These are phyloP conservation scores for Bambusicola thoracicus DNA, from an alignment of 2,113 vertebrate species.

Conservation along the genomic window DNA sequence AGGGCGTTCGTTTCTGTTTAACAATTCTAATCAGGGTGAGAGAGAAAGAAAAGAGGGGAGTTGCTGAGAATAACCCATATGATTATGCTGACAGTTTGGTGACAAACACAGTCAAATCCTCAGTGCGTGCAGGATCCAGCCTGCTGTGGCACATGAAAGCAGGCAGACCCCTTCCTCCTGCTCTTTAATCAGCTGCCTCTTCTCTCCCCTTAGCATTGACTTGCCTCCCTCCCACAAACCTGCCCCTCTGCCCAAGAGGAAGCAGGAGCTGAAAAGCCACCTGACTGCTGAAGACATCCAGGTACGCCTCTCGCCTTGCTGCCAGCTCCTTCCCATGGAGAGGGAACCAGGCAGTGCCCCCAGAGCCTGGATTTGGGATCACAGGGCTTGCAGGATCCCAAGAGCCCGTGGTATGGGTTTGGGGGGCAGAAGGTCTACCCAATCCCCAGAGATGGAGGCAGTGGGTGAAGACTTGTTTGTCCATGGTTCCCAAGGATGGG, in stretches of 20 bases:
- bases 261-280: slow-evolving; percentile 85
- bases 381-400: not conserved
- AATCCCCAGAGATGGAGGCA: not conserved
- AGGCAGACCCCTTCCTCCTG: not conserved
- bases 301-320: slow-evolving; percentile 68
- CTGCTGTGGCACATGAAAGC: not conserved
- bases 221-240: slow-evolving; percentile 87
- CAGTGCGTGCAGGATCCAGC: accelerated
- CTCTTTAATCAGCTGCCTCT: not conserved
- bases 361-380: not conserved
- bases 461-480: not conserved
- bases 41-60: not conserved
- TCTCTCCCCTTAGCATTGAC: slow-evolving; percentile 82
- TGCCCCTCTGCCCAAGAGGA: slow-evolving; percentile 85
- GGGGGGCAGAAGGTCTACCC: not conserved
- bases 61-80: not conserved
- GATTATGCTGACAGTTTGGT: not conserved
- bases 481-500: not conserved
- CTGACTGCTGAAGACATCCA: slow-evolving; percentile 89
- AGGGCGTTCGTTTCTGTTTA: slow-evolving; percentile 9
- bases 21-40: not conserved
- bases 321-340: not conserved
- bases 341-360: accelerated
- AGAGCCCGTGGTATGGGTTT: too few species aligned
- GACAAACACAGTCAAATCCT: not conserved